A percentile compares a stretch with the other conserved stretches of the same genome.
Evolutionary conservation across 2,113 vertebrate genomes (phyloP).

Genomic region (Narcine bancroftii): DNA sequence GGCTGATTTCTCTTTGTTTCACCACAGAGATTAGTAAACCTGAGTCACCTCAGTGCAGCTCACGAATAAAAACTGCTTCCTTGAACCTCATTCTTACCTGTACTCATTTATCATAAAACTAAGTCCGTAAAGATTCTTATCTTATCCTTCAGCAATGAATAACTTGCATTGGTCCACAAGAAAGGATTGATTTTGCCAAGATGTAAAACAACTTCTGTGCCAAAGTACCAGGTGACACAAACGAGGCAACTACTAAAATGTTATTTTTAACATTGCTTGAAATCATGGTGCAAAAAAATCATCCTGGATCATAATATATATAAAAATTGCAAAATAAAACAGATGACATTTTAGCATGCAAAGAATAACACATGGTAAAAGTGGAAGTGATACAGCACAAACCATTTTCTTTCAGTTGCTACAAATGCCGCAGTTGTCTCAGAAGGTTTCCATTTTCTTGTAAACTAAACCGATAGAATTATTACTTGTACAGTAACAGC

Average conservation of each 20-base stretch:
- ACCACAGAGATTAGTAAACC: neutral
- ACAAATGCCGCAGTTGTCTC: neutral
- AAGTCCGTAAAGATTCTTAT: too few species aligned
- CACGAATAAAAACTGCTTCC: neutral
- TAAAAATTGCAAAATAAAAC: neutral
- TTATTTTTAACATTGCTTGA: neutral
- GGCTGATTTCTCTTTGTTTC: neutral
- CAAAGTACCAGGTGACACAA: neutral
- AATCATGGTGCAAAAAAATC: neutral
- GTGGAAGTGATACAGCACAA: slow-evolving; percentile 29
- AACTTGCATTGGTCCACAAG: neutral
- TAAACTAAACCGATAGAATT: neutral
- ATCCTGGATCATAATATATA: neutral
- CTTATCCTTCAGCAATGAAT: neutral
- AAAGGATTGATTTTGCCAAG: neutral
- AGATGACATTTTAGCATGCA: neutral
- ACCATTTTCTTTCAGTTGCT: slow-evolving; percentile 25
- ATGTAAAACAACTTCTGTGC: neutral
- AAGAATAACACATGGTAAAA: slow-evolving; percentile 30
- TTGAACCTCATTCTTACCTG: neutral
- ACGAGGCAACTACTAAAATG: neutral
- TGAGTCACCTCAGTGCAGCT: neutral
- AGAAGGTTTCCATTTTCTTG: neutral
- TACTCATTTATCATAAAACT: neutral
- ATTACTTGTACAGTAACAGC: neutral